Evolutionary conservation across 1,140 invertebrate species (phyloP).

Genomic region (Heliconius hermathena): DNA sequence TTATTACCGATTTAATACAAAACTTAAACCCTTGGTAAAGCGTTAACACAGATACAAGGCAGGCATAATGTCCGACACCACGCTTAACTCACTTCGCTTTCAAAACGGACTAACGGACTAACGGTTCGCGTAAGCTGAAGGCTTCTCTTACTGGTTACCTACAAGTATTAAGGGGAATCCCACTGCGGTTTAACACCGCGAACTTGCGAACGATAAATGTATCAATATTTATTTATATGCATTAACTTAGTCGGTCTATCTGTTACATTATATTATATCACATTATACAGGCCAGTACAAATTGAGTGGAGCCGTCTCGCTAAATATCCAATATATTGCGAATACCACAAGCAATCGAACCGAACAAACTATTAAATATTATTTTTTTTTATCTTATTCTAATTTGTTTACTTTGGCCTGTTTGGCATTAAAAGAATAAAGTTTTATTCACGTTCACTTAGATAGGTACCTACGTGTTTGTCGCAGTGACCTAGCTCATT

Average conservation of each 20-base stretch:
- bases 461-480: conserved; percentile 9
- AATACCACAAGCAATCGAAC: conserved; percentile 1
- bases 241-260: conserved; percentile 10
- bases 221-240: conserved; percentile 3
- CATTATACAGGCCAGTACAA: conserved; percentile 15
- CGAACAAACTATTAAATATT: conserved; percentile 20
- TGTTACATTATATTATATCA: conserved; percentile 14
- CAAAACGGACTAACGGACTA: conserved; percentile 26
- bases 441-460: conserved; percentile 10
- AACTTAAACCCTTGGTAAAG: conserved; percentile 65
- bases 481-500: conserved; percentile 43
- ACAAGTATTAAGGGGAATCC: background rate
- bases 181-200: conserved; percentile 14
- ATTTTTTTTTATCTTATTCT: conserved; percentile 17
- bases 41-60: conserved; percentile 72
- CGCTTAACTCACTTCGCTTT: conserved; percentile 66
- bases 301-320: conserved; percentile 1
- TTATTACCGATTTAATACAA: conserved; percentile 66
- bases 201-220: conserved; percentile 15
- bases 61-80: conserved; percentile 60
- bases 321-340: conserved; percentile 10
- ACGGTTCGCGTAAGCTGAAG: conserved; percentile 11
- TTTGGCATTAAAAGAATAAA: conserved; percentile 23
- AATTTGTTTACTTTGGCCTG: conserved; percentile 21
- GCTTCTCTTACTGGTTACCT: conserved; percentile 14